These are phyloP conservation scores for Phocoena phocoena DNA, from an alignment of 2,113 vertebrate genomes.

Conservation along the genomic window DNA sequence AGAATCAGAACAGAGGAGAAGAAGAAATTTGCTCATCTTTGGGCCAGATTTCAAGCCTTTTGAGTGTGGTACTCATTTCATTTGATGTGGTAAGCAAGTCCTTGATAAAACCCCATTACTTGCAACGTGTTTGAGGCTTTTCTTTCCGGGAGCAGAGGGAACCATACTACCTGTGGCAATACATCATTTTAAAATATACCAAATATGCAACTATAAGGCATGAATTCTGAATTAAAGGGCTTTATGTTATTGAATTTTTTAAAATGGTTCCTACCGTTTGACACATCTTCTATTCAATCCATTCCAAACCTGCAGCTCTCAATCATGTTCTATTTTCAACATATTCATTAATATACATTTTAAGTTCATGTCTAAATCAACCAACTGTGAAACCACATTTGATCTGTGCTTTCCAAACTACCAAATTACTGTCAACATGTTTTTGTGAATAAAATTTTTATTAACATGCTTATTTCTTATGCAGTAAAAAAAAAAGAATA, in stretches of 20 bases:
- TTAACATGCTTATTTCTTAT: not conserved
- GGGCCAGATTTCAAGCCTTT: not conserved
- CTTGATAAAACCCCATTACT: not conserved
- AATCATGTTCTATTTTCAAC: constrained; percentile 4
- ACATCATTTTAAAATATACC: not conserved
- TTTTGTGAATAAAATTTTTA: not conserved
- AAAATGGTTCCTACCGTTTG: not conserved
- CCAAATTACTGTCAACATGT: not conserved
- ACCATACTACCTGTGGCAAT: not conserved
- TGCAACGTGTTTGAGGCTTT: not conserved
- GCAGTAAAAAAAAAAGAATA: not conserved
- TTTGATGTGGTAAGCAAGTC: not conserved
- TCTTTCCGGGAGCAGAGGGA: not conserved
- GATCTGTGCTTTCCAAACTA: not conserved
- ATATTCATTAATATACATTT: not conserved
- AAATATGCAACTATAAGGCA: not conserved
- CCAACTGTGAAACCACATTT: not conserved
- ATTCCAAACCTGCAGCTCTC: not conserved
- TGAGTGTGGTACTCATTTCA: not conserved
- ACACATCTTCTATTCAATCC: not conserved
- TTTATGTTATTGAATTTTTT: not conserved
- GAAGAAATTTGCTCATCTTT: not conserved
- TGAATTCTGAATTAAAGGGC: not conserved
- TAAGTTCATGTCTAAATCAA: not conserved
- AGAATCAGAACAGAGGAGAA: not conserved